Percentiles rank a stretch among this genome's conserved stretches.
Evolutionary conservation across 2,888 invertebrate species (phyloP).

Genomic region (Monochamus alternatus): DNA sequence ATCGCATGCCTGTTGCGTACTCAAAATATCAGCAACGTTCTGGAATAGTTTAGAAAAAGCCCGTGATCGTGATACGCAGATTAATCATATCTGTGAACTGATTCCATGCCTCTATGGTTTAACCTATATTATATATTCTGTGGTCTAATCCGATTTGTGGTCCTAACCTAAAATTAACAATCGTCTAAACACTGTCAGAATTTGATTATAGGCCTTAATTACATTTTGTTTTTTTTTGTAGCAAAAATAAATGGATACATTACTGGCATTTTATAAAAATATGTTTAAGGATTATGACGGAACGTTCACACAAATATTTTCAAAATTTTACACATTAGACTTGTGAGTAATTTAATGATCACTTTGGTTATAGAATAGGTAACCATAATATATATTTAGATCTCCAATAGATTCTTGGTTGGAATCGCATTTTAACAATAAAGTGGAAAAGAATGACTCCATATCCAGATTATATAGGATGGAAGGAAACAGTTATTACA

Average conservation of each 20-base stretch:
- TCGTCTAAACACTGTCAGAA: too few relatives aligned
- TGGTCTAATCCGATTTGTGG: too few relatives aligned
- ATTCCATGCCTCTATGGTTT: too few relatives aligned
- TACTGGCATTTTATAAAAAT: constrained; percentile 61
- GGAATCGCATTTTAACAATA: constrained; percentile 61
- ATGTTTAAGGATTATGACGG: constrained; percentile 62
- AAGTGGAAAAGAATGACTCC: constrained; percentile 63
- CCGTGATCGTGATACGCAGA: too few relatives aligned
- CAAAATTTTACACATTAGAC: constrained; percentile 61
- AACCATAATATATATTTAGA: constrained; percentile 59
- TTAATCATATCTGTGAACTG: too few relatives aligned
- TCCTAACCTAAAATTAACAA: too few relatives aligned
- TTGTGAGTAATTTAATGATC: constrained; percentile 55
- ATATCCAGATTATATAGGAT: constrained; percentile 68
- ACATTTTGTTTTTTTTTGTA: constrained; percentile 13
- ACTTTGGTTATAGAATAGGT: constrained; percentile 15
- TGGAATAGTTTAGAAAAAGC: too few relatives aligned
- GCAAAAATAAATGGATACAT: constrained; percentile 59
- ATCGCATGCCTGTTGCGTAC: too few relatives aligned
- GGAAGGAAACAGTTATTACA: constrained; percentile 76
- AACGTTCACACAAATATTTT: constrained; percentile 62
- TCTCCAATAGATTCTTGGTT: constrained; percentile 66
- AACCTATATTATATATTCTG: too few relatives aligned
- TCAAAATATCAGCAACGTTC: too few relatives aligned
- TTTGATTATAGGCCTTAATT: too few relatives aligned